Conservation (phyloP, 2,888 invertebrate genomes). For the Lithophane leautieri region DNA sequence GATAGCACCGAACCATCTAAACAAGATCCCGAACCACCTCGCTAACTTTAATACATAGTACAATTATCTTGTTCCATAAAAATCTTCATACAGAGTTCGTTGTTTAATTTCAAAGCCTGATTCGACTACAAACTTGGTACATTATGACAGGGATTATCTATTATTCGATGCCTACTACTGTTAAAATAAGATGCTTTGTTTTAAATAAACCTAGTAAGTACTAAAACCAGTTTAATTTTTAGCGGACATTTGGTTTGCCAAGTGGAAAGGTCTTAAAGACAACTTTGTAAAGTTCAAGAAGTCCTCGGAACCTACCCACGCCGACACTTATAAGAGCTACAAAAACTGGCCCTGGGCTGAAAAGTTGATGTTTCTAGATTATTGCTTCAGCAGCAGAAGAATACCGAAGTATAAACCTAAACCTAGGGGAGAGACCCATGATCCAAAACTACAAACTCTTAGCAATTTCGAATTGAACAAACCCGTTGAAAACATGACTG, state of each 20-base stretch:
- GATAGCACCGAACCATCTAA: too few relatives aligned
- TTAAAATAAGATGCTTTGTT: not conserved
- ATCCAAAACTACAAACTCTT: not conserved
- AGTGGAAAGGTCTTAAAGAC: constrained; percentile 7
- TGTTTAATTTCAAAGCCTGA: constrained; percentile 21
- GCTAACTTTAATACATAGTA: too few relatives aligned
- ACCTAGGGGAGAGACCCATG: not conserved
- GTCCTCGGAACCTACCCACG: constrained; percentile 5
- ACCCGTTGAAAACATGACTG: not conserved
- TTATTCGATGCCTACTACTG: not conserved
- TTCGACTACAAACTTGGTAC: not conserved
- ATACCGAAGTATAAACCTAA: not conserved
- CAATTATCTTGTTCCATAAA: not conserved
- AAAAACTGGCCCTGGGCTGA: constrained; percentile 8
- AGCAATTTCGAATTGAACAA: not conserved
- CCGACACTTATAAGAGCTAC: not conserved
- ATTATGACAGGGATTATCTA: not conserved
- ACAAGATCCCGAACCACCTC: too few relatives aligned
- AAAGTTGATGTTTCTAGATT: not conserved
- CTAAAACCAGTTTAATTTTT: constrained; percentile 2
- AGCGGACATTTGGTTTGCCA: constrained; percentile 3
- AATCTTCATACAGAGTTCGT: too few relatives aligned
- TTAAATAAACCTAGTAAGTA: too few relatives aligned
- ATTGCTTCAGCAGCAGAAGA: constrained; percentile 4
- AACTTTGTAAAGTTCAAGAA: constrained; percentile 14